Conservation (phyloP, 2,888 invertebrate genomes). For the Lithophane socia region DNA sequence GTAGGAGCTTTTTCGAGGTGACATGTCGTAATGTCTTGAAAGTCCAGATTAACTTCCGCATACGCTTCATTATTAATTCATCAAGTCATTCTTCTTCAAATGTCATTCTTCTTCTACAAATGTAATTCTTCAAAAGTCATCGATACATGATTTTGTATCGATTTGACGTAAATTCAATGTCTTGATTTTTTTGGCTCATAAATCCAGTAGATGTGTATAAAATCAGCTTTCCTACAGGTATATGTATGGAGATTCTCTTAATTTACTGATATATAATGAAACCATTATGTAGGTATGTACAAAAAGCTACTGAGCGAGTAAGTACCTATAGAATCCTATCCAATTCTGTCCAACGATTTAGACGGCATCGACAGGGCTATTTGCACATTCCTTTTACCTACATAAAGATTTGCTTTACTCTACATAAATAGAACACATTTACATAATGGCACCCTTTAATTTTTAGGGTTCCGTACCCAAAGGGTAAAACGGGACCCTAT, state of each 20-base stretch:
- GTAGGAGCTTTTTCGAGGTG: too few species aligned
- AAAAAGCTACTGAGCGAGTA: conserved; percentile 17
- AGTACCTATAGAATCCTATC: background rate
- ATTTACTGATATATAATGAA: background rate
- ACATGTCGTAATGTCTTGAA: too few species aligned
- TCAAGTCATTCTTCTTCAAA: too few species aligned
- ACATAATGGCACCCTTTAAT: conserved; percentile 50
- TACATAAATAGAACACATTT: conserved; percentile 45
- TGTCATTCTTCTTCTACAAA: too few species aligned
- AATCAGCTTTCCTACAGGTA: background rate
- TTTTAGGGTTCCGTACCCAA: background rate
- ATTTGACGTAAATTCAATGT: background rate
- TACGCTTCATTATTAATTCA: too few species aligned
- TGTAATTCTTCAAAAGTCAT: too few species aligned
- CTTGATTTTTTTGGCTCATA: background rate
- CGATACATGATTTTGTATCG: background rate
- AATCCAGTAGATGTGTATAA: background rate
- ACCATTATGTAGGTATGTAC: background rate
- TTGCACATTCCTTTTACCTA: conserved; percentile 23
- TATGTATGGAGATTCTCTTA: background rate
- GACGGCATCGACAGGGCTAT: background rate
- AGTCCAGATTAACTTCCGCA: too few species aligned
- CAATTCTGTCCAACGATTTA: conserved; percentile 19
- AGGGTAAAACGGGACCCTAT: too few species aligned
- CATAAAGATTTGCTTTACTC: background rate